Percentiles rank a stretch among this genome's conserved stretches.
Conservation (phyloP, 2,797 vertebrate genomes). For the Darevskia mixta region DNA sequence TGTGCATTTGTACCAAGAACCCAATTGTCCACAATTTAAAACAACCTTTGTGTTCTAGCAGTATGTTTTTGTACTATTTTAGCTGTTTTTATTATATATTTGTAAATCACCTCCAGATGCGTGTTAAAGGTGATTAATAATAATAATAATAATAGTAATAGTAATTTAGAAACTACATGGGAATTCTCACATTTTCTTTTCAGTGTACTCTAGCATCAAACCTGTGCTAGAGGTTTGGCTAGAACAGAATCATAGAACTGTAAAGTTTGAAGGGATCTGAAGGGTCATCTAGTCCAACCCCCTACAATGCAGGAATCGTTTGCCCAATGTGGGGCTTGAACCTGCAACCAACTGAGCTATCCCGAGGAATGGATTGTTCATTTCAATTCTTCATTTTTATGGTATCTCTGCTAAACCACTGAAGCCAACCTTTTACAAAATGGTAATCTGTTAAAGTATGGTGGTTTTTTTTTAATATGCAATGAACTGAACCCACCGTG, state of each 20-base stretch:
- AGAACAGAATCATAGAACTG: too few species aligned
- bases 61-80: neutral
- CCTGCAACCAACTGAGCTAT: neutral
- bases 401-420: neutral
- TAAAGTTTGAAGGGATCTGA: neutral
- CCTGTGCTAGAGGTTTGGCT: too few species aligned
- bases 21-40: neutral
- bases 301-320: too few species aligned
- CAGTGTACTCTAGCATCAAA: neutral
- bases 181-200: neutral
- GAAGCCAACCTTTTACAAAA: neutral
- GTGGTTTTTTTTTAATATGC: neutral
- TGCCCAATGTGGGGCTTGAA: too few species aligned
- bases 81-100: too few species aligned
- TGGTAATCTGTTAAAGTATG: neutral
- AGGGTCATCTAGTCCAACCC: too few species aligned
- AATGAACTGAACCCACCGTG: neutral
- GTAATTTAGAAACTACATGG: neutral
- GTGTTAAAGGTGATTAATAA: too few species aligned
- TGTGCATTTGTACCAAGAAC: neutral
- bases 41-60: neutral
- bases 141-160: too few species aligned
- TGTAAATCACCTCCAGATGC: too few species aligned
- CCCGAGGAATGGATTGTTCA: too few species aligned
- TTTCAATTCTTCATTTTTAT: neutral